Percentiles rank a stretch among this genome's conserved stretches.
phyloP scores from a whole-genome alignment of 2,888 invertebrate genomes.

The Pogonocherus hispidulus region DNA sequence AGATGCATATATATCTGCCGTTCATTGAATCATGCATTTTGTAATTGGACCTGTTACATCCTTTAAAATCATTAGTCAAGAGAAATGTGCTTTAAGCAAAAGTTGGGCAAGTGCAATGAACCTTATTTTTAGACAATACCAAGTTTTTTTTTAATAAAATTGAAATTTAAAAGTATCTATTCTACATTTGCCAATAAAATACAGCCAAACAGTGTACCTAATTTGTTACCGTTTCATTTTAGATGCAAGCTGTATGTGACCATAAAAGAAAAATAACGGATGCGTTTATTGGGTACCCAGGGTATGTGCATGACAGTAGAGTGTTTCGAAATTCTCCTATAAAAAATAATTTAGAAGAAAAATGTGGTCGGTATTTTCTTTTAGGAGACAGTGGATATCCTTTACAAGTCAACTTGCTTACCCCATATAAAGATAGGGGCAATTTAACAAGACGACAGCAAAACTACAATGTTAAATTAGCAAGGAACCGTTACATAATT shows the following conservation, averaged over 20 bases:
- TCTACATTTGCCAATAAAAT: too few species aligned
- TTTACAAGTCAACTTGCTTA: neutral
- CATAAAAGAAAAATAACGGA: slow-evolving; percentile 15
- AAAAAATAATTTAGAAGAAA: neutral
- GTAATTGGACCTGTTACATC: too few species aligned
- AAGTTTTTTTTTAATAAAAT: too few species aligned
- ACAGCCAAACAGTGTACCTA: too few species aligned
- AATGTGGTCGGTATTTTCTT: neutral
- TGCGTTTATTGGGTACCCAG: slow-evolving; percentile 14
- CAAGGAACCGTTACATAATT: slow-evolving; percentile 4
- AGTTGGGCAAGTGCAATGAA: too few species aligned
- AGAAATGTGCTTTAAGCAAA: too few species aligned
- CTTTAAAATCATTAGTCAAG: too few species aligned
- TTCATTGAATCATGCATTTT: too few species aligned
- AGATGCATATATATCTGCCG: too few species aligned
- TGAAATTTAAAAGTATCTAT: too few species aligned
- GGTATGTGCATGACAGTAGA: slow-evolving; percentile 9
- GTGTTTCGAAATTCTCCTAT: slow-evolving; percentile 23
- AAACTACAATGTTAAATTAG: slow-evolving; percentile 17
- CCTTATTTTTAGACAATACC: too few species aligned
- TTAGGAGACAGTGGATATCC: slow-evolving; percentile 13
- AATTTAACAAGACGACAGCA: slow-evolving; percentile 11
- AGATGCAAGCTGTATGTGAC: slow-evolving; percentile 26
- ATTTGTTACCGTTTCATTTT: too few species aligned
- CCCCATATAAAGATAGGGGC: slow-evolving; percentile 17